A percentile compares a stretch with the other conserved stretches of the same genome.
Evolutionary conservation across 1,140 invertebrate genomes (phyloP).

Genomic region (Anastrepha obliqua): DNA sequence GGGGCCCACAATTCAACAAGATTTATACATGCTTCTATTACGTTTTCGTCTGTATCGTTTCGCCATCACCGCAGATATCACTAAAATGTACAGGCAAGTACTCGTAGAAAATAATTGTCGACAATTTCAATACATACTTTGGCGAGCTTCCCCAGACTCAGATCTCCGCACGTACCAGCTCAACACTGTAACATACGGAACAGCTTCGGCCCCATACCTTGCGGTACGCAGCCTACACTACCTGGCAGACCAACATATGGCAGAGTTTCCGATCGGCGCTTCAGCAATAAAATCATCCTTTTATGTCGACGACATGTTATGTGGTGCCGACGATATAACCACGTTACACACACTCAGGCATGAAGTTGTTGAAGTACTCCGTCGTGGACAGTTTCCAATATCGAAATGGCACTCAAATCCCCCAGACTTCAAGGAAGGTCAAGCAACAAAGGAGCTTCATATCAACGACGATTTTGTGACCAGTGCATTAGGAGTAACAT

Average conservation of each 20-base stretch:
- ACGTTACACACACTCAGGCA: neutral
- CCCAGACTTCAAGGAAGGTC: constrained; percentile 32
- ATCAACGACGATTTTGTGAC: neutral
- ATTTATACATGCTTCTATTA: constrained; percentile 17
- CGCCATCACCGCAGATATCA: constrained; percentile 69
- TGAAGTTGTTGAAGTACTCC: neutral
- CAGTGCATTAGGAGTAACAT: neutral
- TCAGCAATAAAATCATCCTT: neutral
- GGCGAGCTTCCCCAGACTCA: constrained; percentile 59
- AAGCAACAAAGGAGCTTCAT: neutral
- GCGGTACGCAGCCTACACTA: neutral
- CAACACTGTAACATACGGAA: neutral
- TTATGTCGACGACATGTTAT: constrained; percentile 4
- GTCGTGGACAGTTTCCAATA: constrained; percentile 55
- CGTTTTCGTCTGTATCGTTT: constrained; percentile 60
- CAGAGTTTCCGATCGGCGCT: too few relatives aligned
- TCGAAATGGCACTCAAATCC: constrained; percentile 50
- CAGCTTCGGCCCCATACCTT: neutral
- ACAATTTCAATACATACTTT: constrained; percentile 70
- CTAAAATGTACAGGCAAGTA: constrained; percentile 74
- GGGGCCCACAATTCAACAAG: constrained; percentile 22
- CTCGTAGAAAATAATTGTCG: too few relatives aligned
- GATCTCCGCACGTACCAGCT: too few relatives aligned
- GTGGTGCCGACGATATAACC: neutral
- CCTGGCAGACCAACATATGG: neutral